A percentile compares a stretch with the other conserved stretches of the same genome.
These are phyloP conservation scores for Pyralis farinalis DNA, from an alignment of 2,888 invertebrate genomes.

Conservation along the genomic window DNA sequence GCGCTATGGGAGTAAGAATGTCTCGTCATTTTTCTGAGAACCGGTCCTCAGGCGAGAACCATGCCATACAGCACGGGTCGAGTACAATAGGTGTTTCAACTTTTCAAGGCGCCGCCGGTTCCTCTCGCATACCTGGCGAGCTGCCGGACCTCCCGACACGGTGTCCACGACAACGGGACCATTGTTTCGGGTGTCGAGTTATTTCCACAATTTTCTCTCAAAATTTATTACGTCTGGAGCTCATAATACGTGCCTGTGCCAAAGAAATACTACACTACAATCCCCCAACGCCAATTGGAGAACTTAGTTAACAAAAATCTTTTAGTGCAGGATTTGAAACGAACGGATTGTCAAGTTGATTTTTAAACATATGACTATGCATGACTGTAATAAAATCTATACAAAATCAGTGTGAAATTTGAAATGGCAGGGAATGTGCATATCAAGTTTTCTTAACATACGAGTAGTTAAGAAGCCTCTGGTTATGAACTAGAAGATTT, in stretches of 20 bases:
- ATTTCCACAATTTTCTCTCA: constrained; percentile 40
- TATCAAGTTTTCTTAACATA: no score
- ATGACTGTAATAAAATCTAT: no score
- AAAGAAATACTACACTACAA: no score
- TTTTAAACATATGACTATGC: no score
- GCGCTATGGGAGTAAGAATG: constrained; percentile 36
- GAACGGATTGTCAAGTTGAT: no score
- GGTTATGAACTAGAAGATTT: no score
- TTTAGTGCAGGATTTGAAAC: no score
- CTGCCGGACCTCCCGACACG: constrained; percentile 16
- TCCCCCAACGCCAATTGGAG: no score
- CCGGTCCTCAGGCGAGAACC: constrained; percentile 52
- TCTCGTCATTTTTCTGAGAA: constrained; percentile 64
- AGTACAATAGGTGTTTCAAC: constrained; percentile 52
- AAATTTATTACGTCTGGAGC: constrained; percentile 24
- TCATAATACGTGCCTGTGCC: constrained; percentile 41
- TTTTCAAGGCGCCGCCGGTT: constrained; percentile 38
- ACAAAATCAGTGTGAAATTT: no score
- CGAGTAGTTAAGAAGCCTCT: no score
- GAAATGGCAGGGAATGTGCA: no score
- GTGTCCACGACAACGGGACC: constrained; percentile 29
- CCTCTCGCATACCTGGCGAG: constrained; percentile 47
- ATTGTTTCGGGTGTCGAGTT: constrained; percentile 43
- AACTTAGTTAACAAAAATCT: no score
- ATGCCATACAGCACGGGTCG: constrained; percentile 33